Percentiles rank a stretch among this genome's conserved stretches.
These are phyloP conservation scores for Lacerta agilis DNA, from an alignment of 2,797 vertebrate genomes.

Conservation along the genomic window DNA sequence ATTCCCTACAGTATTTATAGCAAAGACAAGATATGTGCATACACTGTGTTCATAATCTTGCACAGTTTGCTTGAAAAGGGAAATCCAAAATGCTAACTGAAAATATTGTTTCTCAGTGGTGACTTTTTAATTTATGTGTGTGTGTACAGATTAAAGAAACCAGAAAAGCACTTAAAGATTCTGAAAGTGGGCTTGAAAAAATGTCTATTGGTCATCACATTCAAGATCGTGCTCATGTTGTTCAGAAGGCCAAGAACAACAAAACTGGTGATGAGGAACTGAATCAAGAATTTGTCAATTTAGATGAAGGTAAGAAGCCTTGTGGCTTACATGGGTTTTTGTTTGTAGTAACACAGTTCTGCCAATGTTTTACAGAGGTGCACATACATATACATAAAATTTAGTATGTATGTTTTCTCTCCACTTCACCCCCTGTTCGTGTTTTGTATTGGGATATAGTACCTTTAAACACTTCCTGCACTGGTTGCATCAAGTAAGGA, in stretches of 20 bases:
- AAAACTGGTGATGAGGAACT: constrained; percentile 91
- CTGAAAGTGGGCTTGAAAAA: constrained; percentile 91
- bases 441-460: neutral
- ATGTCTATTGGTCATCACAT: constrained; percentile 95
- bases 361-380: neutral
- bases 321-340: too few species aligned
- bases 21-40: neutral
- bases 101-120: neutral
- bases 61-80: neutral
- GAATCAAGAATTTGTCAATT: constrained; percentile 93
- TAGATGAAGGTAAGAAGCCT: constrained; percentile 88
- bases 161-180: constrained; percentile 86
- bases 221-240: constrained; percentile 88
- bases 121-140: neutral
- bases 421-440: too few species aligned
- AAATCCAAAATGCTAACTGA: neutral
- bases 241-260: constrained; percentile 88
- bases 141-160: constrained; percentile 90
- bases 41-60: neutral
- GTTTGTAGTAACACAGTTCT: neutral
- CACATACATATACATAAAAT: neutral
- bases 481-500: neutral
- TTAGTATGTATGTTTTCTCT: neutral
- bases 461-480: neutral
- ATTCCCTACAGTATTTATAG: neutral